Evolutionary conservation across 2,113 vertebrate genomes (phyloP).

Genomic region (Atrichornis clamosus): DNA sequence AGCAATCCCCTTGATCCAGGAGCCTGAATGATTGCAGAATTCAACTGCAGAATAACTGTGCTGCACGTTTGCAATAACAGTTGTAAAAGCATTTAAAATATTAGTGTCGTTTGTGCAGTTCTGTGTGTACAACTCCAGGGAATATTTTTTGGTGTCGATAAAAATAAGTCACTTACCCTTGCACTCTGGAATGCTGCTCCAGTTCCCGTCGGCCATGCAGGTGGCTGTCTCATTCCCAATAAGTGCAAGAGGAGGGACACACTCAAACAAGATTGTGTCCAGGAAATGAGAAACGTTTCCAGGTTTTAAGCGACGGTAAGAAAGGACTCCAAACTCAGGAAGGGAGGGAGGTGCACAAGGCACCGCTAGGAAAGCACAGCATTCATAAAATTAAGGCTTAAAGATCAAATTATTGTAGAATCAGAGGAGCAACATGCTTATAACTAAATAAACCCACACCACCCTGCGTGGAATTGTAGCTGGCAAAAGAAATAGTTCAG

Average conservation of each 20-base stretch:
- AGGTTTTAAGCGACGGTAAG: neutral
- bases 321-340: slow-evolving; percentile 73
- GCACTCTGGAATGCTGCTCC: slow-evolving; percentile 84
- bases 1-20: neutral
- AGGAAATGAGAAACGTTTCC: slow-evolving; percentile 66
- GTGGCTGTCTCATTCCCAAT: slow-evolving; percentile 76
- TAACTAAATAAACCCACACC: neutral
- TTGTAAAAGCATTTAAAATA: neutral
- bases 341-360: slow-evolving; percentile 76
- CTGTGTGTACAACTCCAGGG: neutral
- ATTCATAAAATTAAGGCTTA: neutral
- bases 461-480: rapidly evolving
- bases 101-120: rapidly evolving
- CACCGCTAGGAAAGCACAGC: slow-evolving; percentile 68
- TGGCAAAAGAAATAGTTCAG: neutral
- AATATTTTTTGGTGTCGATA: neutral
- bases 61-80: neutral
- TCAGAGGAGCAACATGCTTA: neutral
- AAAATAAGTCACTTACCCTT: slow-evolving; percentile 61
- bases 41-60: neutral
- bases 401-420: neutral
- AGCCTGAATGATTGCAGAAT: neutral
- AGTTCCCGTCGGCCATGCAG: slow-evolving; percentile 78
- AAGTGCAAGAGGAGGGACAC: slow-evolving; percentile 73
- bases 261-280: slow-evolving; percentile 72